Evolutionary conservation across 2,888 invertebrate species (phyloP), one percentile per base, ranked within the genome.

Genomic region (Apamea sordens): DNA sequence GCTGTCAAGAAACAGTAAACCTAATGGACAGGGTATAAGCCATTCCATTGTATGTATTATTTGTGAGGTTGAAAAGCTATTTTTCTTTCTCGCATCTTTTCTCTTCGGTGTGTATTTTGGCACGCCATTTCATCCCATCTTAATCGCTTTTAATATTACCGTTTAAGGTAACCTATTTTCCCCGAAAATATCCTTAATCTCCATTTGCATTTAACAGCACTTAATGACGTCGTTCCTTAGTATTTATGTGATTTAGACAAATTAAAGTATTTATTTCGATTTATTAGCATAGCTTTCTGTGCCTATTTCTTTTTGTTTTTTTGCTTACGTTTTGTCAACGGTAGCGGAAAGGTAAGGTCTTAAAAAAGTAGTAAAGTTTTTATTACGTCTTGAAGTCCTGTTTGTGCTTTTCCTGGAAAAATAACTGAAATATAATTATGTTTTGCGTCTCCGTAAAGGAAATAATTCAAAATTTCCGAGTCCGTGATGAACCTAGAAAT

Each of bases 141-240:
- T 87, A 82, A 85, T 85, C 68, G 78, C 74, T 95, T 95, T 82
- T 84, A 65, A 84, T 89, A 81, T 82, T 83, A 89, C 76, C 75
- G 76, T 82, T 82, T 86, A 80, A 83, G 78, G 75, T 84, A 71
- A 82, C 78, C 56, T 80, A 59, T 77, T 83, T 63, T n/a, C 50
- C 24, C 18, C 13, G 13, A 75, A 80, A 80, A 77, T 67, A 85
- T 56, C 73, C 67, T 70, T 83, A 86, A 82, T 81, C 79, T 84
- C 69, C 36, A 88, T 87, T 87, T 76, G 50, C 86, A 68, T 79
- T 68, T 76, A 71, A 70, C 70, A 61, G 70, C 73, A 65, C 71
- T 74, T 83, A 86, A 88, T 78, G 73, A 76, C 73, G 72, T 74
- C 79, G 69, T 87, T 87, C 68, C 67, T 50, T 64, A 56, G 70